phyloP scores from a whole-genome alignment of 2,113 vertebrate genomes.

The Sinocyclocheilus anophthalmus region DNA sequence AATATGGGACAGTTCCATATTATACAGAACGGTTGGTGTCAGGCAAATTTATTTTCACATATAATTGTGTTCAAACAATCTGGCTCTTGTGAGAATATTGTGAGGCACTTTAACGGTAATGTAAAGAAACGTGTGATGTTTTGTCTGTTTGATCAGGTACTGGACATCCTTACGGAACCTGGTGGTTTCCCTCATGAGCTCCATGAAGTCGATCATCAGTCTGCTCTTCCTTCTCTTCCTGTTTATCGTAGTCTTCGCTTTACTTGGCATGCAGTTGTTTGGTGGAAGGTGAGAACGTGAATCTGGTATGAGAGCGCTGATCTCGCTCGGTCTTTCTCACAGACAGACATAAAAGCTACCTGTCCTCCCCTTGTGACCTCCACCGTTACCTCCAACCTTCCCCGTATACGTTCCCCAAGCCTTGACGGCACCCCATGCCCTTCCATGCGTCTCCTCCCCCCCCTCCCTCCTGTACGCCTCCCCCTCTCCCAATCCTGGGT shows the following conservation, averaged over 20 bases:
- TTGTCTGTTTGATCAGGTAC: conserved; percentile 64
- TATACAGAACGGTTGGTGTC: no score
- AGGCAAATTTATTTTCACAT: neutral
- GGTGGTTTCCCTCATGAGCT: conserved; percentile 83
- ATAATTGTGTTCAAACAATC: neutral
- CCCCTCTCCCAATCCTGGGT: no score
- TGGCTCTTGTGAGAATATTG: no score
- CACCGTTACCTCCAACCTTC: no score
- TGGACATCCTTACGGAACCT: conserved; percentile 81
- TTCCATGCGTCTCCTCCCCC: no score
- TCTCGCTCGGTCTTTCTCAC: neutral
- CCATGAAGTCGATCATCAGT: conserved; percentile 84
- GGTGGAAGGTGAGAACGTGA: conserved; percentile 72
- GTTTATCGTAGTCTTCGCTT: conserved; percentile 79
- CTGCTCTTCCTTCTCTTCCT: conserved; percentile 82
- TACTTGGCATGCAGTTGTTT: conserved; percentile 81
- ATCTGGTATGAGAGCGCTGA: neutral
- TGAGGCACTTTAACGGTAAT: neutral
- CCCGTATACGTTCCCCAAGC: no score
- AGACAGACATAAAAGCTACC: neutral
- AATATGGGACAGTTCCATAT: neutral
- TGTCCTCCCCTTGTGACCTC: no score
- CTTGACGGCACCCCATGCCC: no score
- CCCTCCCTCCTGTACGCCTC: no score
- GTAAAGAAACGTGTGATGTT: neutral